Percentiles rank a stretch among this genome's conserved stretches.
These are phyloP conservation scores for Lagorchestes hirsutus DNA, from an alignment of 2,797 vertebrate species.

Conservation along the genomic window DNA sequence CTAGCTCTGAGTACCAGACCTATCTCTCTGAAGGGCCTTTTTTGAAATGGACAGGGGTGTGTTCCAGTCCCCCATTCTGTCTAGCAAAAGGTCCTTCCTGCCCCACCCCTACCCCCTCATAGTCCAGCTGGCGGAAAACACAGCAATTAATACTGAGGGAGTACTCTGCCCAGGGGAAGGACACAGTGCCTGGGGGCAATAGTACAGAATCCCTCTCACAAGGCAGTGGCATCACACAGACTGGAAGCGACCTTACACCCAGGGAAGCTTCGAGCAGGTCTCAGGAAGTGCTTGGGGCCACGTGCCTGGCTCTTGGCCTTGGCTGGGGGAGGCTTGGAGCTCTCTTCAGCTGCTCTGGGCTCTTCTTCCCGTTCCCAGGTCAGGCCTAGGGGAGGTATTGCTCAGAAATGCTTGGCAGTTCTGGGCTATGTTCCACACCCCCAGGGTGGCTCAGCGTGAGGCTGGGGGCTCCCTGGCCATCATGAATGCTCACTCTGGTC, in stretches of 20 bases:
- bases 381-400: constrained; percentile 79
- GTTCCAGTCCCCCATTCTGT: constrained; percentile 57
- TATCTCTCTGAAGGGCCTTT: constrained; percentile 50
- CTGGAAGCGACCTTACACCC: constrained; percentile 46
- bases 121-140: not conserved
- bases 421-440: constrained; percentile 56
- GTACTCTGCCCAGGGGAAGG: not conserved
- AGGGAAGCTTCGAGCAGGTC: constrained; percentile 47
- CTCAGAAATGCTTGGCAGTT: constrained; percentile 74
- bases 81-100: constrained; percentile 47
- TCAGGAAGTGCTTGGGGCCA: constrained; percentile 34
- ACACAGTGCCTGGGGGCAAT: constrained; percentile 52
- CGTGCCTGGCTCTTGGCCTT: not conserved
- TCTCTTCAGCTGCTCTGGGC: constrained; percentile 41
- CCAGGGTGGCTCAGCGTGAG: constrained; percentile 70
- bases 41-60: constrained; percentile 50
- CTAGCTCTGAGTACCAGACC: not conserved
- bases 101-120: constrained; percentile 27
- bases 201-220: constrained; percentile 49
- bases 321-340: constrained; percentile 22
- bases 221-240: constrained; percentile 56
- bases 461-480: constrained; percentile 57
- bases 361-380: constrained; percentile 52
- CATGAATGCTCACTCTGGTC: constrained; percentile 71
- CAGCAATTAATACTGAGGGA: constrained; percentile 67